Base-by-base conservation (phyloP, 2,797 vertebrate species). In the Sparus aurata region DNA sequence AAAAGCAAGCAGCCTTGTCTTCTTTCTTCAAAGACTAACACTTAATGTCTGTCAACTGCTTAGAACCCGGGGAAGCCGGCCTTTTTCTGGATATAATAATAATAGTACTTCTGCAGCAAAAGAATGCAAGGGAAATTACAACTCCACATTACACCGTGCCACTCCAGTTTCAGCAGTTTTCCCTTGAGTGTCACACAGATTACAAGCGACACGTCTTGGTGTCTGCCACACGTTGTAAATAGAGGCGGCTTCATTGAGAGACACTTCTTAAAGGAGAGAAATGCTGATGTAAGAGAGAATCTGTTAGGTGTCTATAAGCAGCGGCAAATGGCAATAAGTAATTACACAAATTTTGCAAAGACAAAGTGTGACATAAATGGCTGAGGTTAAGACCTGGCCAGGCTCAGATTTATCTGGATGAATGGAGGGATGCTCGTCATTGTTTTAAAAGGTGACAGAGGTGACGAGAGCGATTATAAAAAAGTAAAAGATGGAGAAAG, bases 401-500 rank as follows among this genome's bases (percentile, higher is more conserved):
- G 30, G 61, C n/a, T n/a, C n/a, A n/a, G n/a, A n/a, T 70, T 61
- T 62, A 0, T 47, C 17, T 16, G 12, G 25, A 63, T 5, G 17
- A 67, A 62, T 50, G 64, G 57, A 69, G 59, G 64, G 55, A 83
- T 45, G 54, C 57, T 50, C 20, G 17, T 50, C 62, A 79, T 45
- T 67, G 58, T 73, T 77, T 69, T 23, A 52, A 69, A 69, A 25
- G 49, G 73, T 75, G 69, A 73, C 1, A 13, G 41, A 66, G 73
- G 77, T 74, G 73, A 73, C 38, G 22, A 15, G 41, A 70, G 73
- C 43, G 73, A 87, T 79, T 80, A 79, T n/a, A 8, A 30, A 70
- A 57, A 65, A 67, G 54, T 30, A 70, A 69, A 61, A 18, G 58
- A 72, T 18, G 5, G 52, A 45, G 18, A 18, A 64, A 60, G 38